A percentile compares a stretch with the other conserved stretches of the same genome.
phyloP scores from a whole-genome alignment of 1,140 invertebrate genomes.

The Pollicipes pollicipes region DNA sequence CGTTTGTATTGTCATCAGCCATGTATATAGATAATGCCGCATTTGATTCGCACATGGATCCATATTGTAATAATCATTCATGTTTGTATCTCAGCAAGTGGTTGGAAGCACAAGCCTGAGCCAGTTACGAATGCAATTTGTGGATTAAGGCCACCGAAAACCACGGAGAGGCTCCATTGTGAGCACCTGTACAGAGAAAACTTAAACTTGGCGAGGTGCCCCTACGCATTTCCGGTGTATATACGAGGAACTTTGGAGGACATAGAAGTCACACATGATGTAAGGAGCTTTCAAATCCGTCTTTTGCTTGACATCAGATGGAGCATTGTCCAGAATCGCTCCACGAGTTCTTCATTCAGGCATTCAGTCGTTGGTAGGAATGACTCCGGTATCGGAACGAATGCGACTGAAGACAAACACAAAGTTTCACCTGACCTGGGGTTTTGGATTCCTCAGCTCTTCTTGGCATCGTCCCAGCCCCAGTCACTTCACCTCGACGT shows the following conservation, averaged over 20 bases:
- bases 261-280: neutral
- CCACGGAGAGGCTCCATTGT: neutral
- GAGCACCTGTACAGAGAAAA: neutral
- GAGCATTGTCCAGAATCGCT: neutral
- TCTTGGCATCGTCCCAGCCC: neutral
- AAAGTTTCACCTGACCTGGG: too few relatives aligned
- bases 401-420: too few relatives aligned
- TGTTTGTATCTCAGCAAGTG: too few relatives aligned
- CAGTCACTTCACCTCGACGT: neutral
- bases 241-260: neutral
- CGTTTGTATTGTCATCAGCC: neutral
- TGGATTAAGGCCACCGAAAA: neutral
- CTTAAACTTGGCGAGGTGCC: neutral
- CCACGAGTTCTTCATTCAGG: too few relatives aligned
- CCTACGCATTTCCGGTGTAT: neutral
- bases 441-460: neutral
- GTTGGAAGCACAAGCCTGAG: too few relatives aligned
- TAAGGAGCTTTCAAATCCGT: neutral
- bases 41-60: neutral
- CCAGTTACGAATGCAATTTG: too few relatives aligned
- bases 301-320: neutral
- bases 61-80: too few relatives aligned
- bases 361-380: neutral
- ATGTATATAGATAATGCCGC: neutral
- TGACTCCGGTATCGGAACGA: too few relatives aligned